Conservation (phyloP, 2,888 invertebrate species). For the Podabrus alpinus region DNA sequence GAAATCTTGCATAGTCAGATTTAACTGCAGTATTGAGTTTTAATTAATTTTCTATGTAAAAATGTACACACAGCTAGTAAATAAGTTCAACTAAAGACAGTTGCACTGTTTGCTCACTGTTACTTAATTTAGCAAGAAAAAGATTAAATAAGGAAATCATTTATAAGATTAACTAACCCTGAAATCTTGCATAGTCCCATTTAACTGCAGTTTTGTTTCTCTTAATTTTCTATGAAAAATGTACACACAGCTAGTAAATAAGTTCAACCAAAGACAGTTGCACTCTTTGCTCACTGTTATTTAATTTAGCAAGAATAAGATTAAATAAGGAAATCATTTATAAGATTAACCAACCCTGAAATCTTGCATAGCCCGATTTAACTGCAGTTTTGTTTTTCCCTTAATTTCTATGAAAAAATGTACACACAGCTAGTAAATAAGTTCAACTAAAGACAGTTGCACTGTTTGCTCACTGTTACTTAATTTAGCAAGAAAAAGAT, state of each 20-base stretch:
- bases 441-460: neutral
- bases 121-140: neutral
- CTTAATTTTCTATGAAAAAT: neutral
- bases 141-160: neutral
- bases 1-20: neutral
- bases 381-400: too few relatives aligned
- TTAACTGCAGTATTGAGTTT: neutral
- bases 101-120: neutral
- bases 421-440: neutral
- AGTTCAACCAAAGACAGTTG: neutral
- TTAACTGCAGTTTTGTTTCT: neutral
- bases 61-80: neutral
- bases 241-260: neutral
- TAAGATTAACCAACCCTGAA: neutral
- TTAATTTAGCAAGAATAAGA: neutral
- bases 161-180: neutral
- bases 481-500: too few relatives aligned
- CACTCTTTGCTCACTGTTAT: neutral
- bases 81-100: neutral
- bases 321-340: neutral
- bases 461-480: too few relatives aligned
- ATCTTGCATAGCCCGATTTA: neutral
- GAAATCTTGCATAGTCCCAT: neutral
- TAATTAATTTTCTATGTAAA: neutral
- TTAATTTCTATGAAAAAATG: neutral